Percentiles rank a stretch among this genome's conserved stretches.
Conservation (phyloP, 2,113 vertebrate genomes). For the Catharus bicknelli region DNA sequence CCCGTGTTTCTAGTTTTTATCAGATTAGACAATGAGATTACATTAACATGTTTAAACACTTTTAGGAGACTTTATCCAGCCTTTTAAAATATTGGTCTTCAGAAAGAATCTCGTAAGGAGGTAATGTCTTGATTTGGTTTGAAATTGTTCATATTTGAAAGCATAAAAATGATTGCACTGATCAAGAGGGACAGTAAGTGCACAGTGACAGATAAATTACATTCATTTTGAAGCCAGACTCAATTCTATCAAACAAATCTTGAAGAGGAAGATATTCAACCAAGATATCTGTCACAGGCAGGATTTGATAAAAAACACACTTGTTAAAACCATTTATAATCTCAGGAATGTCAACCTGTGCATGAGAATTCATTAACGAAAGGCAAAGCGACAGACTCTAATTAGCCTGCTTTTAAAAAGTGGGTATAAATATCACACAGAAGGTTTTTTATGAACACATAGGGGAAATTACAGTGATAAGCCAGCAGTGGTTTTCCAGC, state of each 20-base stretch:
- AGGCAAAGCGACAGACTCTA: not conserved
- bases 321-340: slow-evolving; percentile 5
- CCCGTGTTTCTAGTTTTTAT: not conserved
- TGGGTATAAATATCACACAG: not conserved
- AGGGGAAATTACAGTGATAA: slow-evolving; percentile 6
- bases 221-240: not conserved
- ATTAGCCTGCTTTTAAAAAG: slow-evolving; percentile 17
- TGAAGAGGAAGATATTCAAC: slow-evolving; percentile 1
- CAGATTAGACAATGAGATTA: not conserved
- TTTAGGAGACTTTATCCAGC: not conserved
- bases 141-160: not conserved
- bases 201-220: not conserved
- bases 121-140: not conserved
- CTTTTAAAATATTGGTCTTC: not conserved
- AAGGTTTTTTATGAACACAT: not conserved
- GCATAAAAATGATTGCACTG: not conserved
- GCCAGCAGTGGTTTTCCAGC: not conserved
- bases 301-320: not conserved
- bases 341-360: not conserved
- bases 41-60: not conserved
- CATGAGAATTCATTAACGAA: slow-evolving; percentile 4
- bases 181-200: not conserved
- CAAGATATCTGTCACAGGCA: not conserved
- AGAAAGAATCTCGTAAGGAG: not conserved
- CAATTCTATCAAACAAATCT: slow-evolving; percentile 12